A percentile compares a stretch with the other conserved stretches of the same genome.
Evolutionary conservation across 2,888 invertebrate genomes (phyloP).

Genomic region (Stenolophus ochropezus): DNA sequence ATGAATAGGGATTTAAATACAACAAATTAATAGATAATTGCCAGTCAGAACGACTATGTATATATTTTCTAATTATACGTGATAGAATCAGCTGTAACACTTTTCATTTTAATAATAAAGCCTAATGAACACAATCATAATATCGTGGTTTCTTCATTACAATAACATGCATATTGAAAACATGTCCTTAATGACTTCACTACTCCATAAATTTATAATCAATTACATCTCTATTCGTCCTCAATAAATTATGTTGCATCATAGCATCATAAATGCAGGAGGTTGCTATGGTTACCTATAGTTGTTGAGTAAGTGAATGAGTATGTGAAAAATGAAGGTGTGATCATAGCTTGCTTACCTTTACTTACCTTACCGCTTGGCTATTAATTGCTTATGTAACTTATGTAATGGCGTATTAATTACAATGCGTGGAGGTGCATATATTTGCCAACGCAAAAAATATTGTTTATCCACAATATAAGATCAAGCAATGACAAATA

Average conservation of each 20-base stretch:
- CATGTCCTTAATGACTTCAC: background rate
- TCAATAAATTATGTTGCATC: constrained; percentile 26
- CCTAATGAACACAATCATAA: background rate
- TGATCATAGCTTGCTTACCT: constrained; percentile 31
- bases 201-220: background rate
- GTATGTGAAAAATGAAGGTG: constrained; percentile 45
- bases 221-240: constrained; percentile 4
- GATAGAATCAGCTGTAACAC: background rate
- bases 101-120: background rate
- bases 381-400: constrained; percentile 26
- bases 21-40: too few species aligned
- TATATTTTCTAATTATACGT: background rate
- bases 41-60: background rate
- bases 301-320: constrained; percentile 25
- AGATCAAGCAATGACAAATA: too few species aligned
- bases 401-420: constrained; percentile 27
- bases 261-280: background rate
- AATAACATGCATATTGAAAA: background rate
- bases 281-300: background rate
- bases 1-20: too few species aligned
- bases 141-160: background rate
- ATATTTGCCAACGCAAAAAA: too few species aligned
- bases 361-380: background rate
- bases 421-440: background rate
- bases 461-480: too few species aligned